Base-by-base conservation (phyloP, 2,888 invertebrate species). In the Capitulum mitella region DNA sequence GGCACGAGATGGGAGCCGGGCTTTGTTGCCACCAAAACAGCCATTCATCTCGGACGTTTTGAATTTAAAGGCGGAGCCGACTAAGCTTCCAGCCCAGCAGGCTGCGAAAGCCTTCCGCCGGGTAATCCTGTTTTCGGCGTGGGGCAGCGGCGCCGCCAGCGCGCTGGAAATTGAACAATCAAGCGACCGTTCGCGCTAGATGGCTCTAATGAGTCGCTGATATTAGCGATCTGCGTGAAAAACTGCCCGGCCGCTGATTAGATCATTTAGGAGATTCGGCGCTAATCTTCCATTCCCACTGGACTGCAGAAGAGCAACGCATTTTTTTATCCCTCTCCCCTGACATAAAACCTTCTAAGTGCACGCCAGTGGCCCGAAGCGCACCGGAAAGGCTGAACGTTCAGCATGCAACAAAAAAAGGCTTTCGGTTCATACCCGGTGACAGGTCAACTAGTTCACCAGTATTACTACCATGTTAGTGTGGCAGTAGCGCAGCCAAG, bases 141-240 rank as follows among this genome's bases (percentile, higher is more conserved):
- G 12, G 29, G 29, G 8, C n/a, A 29, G n/a, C 29, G 58, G 3
- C n/a, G 29, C 12, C 58, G n/a, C 12, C 8, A 10, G 58, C 10
- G 10, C 29, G 58, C n/a, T 26, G 58, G 58, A 58, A 58, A 58
- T 58, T 58, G 58, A 58, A 58, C 58, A 58, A 58, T 58, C 58
- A 29, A n/a, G 58, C 3, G 58, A 3, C 29, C n/a, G n/a, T 58
- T 29, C n/a, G 58, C 58, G 58, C 10, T 5, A 3, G 58, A n/a
- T 29, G n/a, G 26, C 10, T 58, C 58, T 58, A 58, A 58, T 58
- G 58, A 58, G 58, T 58, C 58, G 58, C 58, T 58, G 58, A 58
- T 58, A 58, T 58, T 58, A n/a, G n/a, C 58, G 58, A 58, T 58
- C 58, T 8, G 12, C n/a, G 29, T 58, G 58, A 58, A 58, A 58